A percentile compares a stretch with the other conserved stretches of the same genome.
Evolutionary conservation across 2,888 invertebrate genomes (phyloP).

Genomic region (Ischnura elegans): DNA sequence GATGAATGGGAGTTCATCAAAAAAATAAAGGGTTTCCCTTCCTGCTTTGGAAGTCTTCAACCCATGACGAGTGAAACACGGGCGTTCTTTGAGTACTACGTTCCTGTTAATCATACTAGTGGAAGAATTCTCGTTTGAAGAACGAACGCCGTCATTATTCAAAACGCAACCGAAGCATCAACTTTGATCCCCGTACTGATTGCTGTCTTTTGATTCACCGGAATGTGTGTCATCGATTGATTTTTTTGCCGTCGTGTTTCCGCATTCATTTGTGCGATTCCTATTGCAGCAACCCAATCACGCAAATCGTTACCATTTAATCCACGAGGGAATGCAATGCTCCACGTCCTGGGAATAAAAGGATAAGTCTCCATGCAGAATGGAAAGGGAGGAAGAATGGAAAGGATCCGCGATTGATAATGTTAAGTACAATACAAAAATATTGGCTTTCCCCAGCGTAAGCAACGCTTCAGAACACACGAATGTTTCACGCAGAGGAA

Average conservation of each 20-base stretch:
- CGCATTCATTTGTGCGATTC: neutral
- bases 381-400: neutral
- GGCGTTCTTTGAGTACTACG: neutral
- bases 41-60: neutral
- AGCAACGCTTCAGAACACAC: too few species aligned
- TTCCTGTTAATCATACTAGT: neutral
- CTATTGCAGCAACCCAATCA: neutral
- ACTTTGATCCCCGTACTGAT: constrained; percentile 12
- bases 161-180: neutral
- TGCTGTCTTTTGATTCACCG: neutral
- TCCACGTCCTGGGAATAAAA: neutral
- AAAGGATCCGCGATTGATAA: neutral
- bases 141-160: neutral
- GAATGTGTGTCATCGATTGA: constrained; percentile 6
- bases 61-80: neutral
- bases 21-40: neutral
- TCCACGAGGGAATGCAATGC: neutral
- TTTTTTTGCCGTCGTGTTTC: neutral
- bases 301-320: neutral
- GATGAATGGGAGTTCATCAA: neutral
- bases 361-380: neutral
- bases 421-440: too few species aligned
- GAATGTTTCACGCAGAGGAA: too few species aligned
- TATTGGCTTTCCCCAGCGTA: too few species aligned
- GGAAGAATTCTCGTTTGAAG: neutral